A percentile compares a stretch with the other conserved stretches of the same genome.
These are phyloP conservation scores for Mycteria americana DNA, from an alignment of 2,797 vertebrate species.

Conservation along the genomic window DNA sequence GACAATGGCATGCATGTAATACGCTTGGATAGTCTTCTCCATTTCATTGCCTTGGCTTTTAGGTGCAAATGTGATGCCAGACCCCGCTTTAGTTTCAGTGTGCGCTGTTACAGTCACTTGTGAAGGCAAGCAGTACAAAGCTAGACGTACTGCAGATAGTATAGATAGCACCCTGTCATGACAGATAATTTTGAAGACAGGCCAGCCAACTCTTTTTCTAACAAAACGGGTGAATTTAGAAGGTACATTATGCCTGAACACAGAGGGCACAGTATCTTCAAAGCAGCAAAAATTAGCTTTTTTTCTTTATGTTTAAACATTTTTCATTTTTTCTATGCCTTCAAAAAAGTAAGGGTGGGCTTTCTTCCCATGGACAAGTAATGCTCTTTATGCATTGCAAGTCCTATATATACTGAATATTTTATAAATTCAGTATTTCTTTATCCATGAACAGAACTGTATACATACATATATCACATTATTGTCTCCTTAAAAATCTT, in stretches of 20 bases:
- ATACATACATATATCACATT: background rate
- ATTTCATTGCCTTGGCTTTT: background rate
- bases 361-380: background rate
- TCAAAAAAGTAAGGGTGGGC: background rate
- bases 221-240: background rate
- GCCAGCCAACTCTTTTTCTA: background rate
- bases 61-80: background rate
- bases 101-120: background rate
- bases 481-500: background rate
- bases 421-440: background rate
- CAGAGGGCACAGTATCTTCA: background rate
- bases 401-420: background rate
- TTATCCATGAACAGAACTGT: background rate
- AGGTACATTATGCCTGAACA: background rate
- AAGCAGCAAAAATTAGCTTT: background rate
- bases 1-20: constrained; percentile 4
- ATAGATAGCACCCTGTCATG: background rate
- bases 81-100: background rate
- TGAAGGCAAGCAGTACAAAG: background rate
- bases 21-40: background rate
- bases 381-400: background rate
- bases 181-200: background rate
- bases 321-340: background rate
- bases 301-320: background rate
- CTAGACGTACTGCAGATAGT: background rate